phyloP scores from a whole-genome alignment of 2,888 invertebrate genomes.

The Sialis lutaria region DNA sequence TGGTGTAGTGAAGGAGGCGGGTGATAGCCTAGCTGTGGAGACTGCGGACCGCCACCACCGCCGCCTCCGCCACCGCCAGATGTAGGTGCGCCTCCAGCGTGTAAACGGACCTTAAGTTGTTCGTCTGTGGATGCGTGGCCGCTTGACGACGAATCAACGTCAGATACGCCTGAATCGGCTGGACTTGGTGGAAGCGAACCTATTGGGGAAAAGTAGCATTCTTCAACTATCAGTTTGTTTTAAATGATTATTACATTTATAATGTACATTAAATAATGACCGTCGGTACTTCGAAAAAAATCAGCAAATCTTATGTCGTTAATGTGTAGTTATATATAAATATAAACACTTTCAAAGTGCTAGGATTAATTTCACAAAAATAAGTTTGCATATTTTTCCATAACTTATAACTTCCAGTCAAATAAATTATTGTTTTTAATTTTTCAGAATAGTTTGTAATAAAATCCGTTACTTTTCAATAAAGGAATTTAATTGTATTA shows the following conservation, averaged over 20 bases:
- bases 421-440: no score
- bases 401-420: no score
- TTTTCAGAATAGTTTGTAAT: no score
- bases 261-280: neutral
- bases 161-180: conserved; percentile 92
- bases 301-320: neutral
- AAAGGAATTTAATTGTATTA: no score
- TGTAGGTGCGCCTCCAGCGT: conserved; percentile 78
- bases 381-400: no score
- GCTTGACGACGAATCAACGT: conserved; percentile 84
- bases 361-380: no score
- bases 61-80: conserved; percentile 31
- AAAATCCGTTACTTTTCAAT: no score
- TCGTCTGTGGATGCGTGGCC: conserved; percentile 27
- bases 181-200: conserved; percentile 94
- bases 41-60: conserved; percentile 21
- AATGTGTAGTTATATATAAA: neutral
- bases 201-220: conserved; percentile 21
- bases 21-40: conserved; percentile 23
- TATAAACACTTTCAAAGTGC: no score
- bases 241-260: neutral
- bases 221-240: conserved; percentile 1
- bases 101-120: conserved; percentile 37
- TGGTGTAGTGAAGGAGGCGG: conserved; percentile 17
- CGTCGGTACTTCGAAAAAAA: neutral